Evolutionary conservation across 2,113 vertebrate genomes (phyloP).

Genomic region (Ochotona princeps): DNA sequence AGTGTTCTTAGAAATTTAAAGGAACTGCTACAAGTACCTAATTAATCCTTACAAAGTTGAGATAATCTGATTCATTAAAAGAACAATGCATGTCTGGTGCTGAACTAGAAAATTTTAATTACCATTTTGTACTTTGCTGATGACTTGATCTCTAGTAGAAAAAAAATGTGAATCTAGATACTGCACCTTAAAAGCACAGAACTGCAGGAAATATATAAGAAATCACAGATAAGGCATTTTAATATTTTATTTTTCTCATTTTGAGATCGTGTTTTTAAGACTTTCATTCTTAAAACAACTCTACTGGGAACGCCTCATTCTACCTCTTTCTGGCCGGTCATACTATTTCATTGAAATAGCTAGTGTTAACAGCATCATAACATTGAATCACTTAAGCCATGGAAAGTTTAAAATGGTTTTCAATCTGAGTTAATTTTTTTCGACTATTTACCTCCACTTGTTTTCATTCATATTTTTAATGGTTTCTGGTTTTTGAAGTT

Average conservation of each 20-base stretch:
- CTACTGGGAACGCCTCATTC: neutral
- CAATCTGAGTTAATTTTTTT: constrained; percentile 55
- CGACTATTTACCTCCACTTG: constrained; percentile 56
- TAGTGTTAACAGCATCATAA: constrained; percentile 65
- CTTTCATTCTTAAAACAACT: constrained; percentile 25
- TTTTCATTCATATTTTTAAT: constrained; percentile 34
- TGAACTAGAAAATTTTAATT: constrained; percentile 79
- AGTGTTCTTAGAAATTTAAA: constrained; percentile 74
- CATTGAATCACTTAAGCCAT: neutral
- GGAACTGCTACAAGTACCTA: constrained; percentile 72
- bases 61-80: constrained; percentile 82
- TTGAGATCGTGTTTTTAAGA: constrained; percentile 13
- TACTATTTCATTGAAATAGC: constrained; percentile 51
- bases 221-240: constrained; percentile 22
- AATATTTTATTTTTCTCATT: constrained; percentile 40
- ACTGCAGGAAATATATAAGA: constrained; percentile 3
- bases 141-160: constrained; percentile 66
- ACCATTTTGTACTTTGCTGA: constrained; percentile 74
- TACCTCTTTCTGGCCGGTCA: neutral
- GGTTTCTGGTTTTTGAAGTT: constrained; percentile 21
- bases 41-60: constrained; percentile 81
- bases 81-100: constrained; percentile 72
- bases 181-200: constrained; percentile 45
- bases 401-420: constrained; percentile 49
- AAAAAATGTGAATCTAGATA: constrained; percentile 38